phyloP scores from a whole-genome alignment of 2,113 vertebrate genomes.

The Labeo rohita region DNA sequence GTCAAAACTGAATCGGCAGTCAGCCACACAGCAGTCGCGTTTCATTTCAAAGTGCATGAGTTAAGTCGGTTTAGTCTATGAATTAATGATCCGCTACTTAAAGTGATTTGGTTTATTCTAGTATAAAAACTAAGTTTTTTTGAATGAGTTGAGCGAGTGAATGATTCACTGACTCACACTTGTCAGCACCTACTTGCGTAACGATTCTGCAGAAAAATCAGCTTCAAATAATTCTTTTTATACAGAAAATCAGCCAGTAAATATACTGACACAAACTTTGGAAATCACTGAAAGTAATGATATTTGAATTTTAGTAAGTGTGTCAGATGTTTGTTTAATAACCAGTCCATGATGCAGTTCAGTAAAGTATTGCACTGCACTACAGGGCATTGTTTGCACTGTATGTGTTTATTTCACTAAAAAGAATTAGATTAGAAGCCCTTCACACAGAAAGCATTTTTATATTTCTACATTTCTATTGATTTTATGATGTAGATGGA shows the following conservation, averaged over 20 bases:
- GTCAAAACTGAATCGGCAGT: neutral
- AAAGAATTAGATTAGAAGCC: neutral
- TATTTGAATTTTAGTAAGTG: no score
- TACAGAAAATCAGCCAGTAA: neutral
- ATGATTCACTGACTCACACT: neutral
- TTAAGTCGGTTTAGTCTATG: neutral
- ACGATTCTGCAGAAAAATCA: neutral
- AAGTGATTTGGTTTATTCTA: neutral
- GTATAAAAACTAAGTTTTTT: neutral
- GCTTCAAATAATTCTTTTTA: neutral
- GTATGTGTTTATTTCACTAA: neutral
- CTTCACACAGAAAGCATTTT: neutral
- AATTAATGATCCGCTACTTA: neutral
- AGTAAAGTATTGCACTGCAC: no score
- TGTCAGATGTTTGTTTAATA: neutral
- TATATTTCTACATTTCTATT: neutral
- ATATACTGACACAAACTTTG: neutral
- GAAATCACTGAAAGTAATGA: neutral
- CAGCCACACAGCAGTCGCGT: neutral
- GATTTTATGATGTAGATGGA: neutral
- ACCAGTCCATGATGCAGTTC: neutral
- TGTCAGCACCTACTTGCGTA: no score
- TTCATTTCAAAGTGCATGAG: neutral
- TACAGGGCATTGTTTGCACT: neutral
- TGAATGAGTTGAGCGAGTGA: neutral